Evolutionary conservation across 1,140 invertebrate species (phyloP), one percentile per base, ranked within the genome.

Genomic region (Trichomalopsis sarcophagae): DNA sequence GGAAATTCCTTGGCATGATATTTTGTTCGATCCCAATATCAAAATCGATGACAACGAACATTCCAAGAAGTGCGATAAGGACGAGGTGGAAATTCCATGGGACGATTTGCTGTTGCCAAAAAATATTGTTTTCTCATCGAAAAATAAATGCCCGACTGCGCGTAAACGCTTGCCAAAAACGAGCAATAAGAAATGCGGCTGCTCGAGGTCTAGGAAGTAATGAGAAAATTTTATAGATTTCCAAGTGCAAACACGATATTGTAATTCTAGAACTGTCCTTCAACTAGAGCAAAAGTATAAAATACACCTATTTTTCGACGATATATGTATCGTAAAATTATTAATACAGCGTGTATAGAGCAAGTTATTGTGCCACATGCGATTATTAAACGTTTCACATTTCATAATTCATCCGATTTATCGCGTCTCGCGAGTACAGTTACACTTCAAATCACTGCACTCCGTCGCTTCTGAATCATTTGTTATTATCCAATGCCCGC

Each of bases 11-110:
- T 91, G 91, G 90, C 77, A 80, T 10, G 87, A 89, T 66, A 81
- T 91, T 5, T 66, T 80, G 21, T 81, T 90, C 10, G 89, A 91
- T 14, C 82, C 84, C 17, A 86, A 90, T 9, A 90, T 91, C 80
- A 78, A 84, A 23, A 75, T 88, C 30, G 17, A 82, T 0, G 50
- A 66, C 2, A 78, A 89, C 36, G 83, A 88, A 2, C 73, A 88
- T 75, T 78, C 17, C 10, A 90, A 88, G 9, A 89, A 44, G 88
- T 78, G 82, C 27, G 10, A 14, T 2, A 30, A 81, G 7, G 87
- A 91, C 27, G 87, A 89, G 14, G 86, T 92, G 0, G 91, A 92
- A 79, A 90, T 92, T 21, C 91, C 91, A 9, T 91, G 91, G 91
- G 83, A 90, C 6, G 88, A 91, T 14, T 89, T 92, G 44, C 81